Conservation (phyloP, 2,113 vertebrate genomes). For the Neotoma lepida region DNA sequence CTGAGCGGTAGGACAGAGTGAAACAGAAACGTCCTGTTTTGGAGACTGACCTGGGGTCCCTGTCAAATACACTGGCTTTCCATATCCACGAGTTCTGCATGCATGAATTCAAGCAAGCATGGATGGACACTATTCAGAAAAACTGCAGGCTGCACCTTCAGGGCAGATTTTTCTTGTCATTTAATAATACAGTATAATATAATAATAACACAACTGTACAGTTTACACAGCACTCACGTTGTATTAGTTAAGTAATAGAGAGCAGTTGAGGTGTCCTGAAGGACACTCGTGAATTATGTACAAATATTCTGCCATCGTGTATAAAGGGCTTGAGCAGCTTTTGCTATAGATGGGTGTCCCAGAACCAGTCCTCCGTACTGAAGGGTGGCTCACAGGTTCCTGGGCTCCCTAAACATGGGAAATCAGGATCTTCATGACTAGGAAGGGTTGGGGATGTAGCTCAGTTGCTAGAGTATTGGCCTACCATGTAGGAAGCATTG, state of each 20-base stretch:
- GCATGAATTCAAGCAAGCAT: background rate
- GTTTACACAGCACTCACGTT: background rate
- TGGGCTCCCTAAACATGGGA: background rate
- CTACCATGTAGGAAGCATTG: background rate
- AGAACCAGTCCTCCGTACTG: background rate
- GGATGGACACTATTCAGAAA: background rate
- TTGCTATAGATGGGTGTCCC: background rate
- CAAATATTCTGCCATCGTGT: background rate
- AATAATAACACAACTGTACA: background rate
- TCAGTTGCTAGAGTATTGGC: background rate
- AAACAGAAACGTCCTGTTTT: background rate
- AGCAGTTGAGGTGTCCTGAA: too few relatives aligned
- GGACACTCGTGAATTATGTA: background rate
- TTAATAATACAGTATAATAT: background rate
- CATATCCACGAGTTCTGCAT: background rate
- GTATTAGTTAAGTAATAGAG: background rate
- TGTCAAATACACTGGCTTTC: background rate
- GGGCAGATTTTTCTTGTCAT: background rate
- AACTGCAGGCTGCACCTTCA: background rate
- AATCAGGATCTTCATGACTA: background rate
- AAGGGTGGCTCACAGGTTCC: background rate
- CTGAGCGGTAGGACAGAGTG: background rate
- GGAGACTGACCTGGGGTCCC: background rate
- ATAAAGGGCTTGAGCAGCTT: background rate
- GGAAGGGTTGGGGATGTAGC: background rate